Evolutionary conservation across 2,888 invertebrate genomes (phyloP), one percentile per base, ranked within the genome.

Genomic region (Coenonympha glycerion): DNA sequence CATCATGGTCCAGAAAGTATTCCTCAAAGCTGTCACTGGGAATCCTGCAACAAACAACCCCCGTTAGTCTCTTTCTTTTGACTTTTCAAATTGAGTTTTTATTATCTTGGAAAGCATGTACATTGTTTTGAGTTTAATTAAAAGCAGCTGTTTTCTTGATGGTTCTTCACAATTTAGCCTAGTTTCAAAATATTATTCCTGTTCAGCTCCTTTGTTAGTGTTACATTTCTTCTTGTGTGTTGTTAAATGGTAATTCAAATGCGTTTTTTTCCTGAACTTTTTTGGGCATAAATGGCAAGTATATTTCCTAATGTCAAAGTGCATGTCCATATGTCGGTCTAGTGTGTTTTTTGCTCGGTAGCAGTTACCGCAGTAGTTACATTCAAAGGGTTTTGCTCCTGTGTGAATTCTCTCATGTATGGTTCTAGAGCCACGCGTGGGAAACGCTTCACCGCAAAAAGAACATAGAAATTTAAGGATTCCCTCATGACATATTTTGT

Each of bases 371-470:
- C 90, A 90, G 33, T 70, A 58, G 3, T 68, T 57, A 59, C 90
- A 90, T 6, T 59, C 55, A 61, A 76, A 83, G 3, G 89, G 89
- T 36, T 68, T 78, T n/a, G 66, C 69, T 0, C 87, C 88, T 0
- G 87, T 74, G 61, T 89, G 89, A 6, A 79, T 61, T 0, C 76
- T 69, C 1, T 63, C 37, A 73, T 89, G 89, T 0, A 71, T 67
- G 51, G 85, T 72, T 24, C 88, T 75, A 9, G 79, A 76, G 5
- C 66, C 60, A 0, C 77, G 68, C 2, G 83, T 73, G 0, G 87
- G 81, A 58, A 89, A 90, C 2, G 76, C 76, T 53, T 88, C 89
- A 0, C 78, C 78, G 58, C 90, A 90, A 9, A 66, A 61, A 0
- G 69, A 47, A 58, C 90, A 90, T 1, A 69, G 48, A 60, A 78